phyloP scores from a whole-genome alignment of 2,113 vertebrate species.

The Gopherus flavomarginatus region DNA sequence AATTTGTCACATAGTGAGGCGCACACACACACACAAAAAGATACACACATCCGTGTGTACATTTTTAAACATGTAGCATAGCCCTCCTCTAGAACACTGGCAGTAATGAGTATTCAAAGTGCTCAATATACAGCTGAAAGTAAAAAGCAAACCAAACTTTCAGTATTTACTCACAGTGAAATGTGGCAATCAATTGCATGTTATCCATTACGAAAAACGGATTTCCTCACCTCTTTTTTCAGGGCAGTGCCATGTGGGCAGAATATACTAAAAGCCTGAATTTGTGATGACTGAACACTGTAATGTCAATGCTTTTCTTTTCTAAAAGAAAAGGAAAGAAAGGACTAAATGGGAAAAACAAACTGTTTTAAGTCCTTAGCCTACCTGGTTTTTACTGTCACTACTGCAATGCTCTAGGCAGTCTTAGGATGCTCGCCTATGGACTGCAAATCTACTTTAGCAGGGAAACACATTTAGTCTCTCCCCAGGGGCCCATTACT shows the following conservation, averaged over 20 bases:
- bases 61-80: background rate
- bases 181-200: background rate
- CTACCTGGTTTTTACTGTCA: accelerated
- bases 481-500: background rate
- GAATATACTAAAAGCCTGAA: background rate
- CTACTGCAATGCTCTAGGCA: background rate
- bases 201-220: background rate
- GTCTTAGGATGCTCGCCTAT: background rate
- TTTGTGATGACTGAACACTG: too few relatives aligned
- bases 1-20: background rate
- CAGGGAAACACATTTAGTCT: conserved; percentile 19
- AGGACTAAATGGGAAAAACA: background rate
- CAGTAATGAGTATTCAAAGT: accelerated
- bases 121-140: background rate
- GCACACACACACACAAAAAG: background rate
- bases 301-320: background rate
- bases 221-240: background rate
- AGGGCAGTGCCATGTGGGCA: accelerated
- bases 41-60: background rate
- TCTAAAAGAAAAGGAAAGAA: background rate
- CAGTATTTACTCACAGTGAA: background rate
- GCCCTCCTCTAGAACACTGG: accelerated
- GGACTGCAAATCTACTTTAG: background rate
- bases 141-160: background rate
- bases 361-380: background rate